Percentiles rank a stretch among this genome's conserved stretches.
These are phyloP conservation scores for Tipula vernalis DNA, from an alignment of 2,888 invertebrate species.

Conservation along the genomic window DNA sequence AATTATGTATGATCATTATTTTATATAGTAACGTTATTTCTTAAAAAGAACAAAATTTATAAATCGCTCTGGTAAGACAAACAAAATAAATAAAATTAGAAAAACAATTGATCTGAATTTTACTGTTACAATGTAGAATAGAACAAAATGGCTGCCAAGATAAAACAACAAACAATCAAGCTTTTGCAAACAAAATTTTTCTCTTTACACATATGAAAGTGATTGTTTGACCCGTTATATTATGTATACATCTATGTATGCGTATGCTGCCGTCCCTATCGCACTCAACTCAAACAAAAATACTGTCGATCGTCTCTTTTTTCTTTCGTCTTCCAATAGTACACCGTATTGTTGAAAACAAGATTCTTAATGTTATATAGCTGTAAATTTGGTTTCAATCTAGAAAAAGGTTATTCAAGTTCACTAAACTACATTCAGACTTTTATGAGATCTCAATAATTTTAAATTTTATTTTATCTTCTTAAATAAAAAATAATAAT, in stretches of 20 bases:
- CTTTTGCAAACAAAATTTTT: neutral
- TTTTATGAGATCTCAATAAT: neutral
- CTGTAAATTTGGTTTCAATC: conserved; percentile 8
- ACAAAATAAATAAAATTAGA: neutral
- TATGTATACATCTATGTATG: neutral
- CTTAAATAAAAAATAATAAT: neutral
- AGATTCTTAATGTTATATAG: neutral
- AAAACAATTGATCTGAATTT: neutral
- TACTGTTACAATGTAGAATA: neutral
- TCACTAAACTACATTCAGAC: conserved; percentile 10
- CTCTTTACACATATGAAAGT: neutral
- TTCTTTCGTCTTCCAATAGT: neutral
- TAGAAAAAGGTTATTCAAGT: conserved; percentile 7
- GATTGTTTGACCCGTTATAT: neutral
- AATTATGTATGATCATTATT: neutral
- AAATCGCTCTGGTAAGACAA: neutral
- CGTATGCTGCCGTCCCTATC: neutral
- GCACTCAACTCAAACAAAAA: neutral
- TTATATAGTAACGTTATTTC: neutral
- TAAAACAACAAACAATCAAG: neutral
- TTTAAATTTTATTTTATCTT: neutral
- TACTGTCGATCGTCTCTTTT: neutral
- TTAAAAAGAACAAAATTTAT: neutral
- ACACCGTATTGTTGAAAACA: neutral
- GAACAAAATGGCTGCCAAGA: neutral